Evolutionary conservation across 2,888 invertebrate species (phyloP).

Genomic region (Erpobdella octoculata): DNA sequence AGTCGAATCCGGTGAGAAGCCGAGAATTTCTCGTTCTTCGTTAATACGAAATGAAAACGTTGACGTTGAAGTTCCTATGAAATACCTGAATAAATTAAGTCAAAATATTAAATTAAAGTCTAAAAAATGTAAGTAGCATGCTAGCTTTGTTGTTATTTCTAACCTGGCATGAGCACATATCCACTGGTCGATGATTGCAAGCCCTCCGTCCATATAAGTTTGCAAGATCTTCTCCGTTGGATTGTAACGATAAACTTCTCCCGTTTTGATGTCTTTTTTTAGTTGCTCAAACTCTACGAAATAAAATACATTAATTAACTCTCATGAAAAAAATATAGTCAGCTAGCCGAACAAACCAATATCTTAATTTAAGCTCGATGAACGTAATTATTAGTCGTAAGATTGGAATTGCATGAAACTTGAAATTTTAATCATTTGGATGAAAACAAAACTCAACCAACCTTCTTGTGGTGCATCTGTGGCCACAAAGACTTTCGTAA

Average conservation of each 20-base stretch:
- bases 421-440: not conserved
- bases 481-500: conserved; percentile 69
- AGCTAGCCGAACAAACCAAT: too few species aligned
- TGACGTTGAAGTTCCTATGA: conserved; percentile 85
- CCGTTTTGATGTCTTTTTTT: conserved; percentile 51
- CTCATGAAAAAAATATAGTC: too few species aligned
- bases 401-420: not conserved
- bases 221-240: conserved; percentile 42
- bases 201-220: conserved; percentile 68
- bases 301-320: not conserved
- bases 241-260: conserved; percentile 42
- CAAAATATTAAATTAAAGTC: not conserved
- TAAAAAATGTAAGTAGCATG: not conserved
- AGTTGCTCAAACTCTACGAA: conserved; percentile 53
- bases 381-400: too few species aligned
- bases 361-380: too few species aligned
- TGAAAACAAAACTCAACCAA: conserved; percentile 26
- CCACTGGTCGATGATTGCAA: conserved; percentile 89
- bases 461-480: conserved; percentile 66
- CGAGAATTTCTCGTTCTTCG: conserved; percentile 90
- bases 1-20: conserved; percentile 70
- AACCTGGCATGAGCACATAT: conserved; percentile 77
- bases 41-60: conserved; percentile 93
- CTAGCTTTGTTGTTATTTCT: not conserved
- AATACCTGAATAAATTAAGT: conserved; percentile 57